Evolutionary conservation across 2,797 vertebrate species (phyloP).

Genomic region (Gymnopithys bicolor): DNA sequence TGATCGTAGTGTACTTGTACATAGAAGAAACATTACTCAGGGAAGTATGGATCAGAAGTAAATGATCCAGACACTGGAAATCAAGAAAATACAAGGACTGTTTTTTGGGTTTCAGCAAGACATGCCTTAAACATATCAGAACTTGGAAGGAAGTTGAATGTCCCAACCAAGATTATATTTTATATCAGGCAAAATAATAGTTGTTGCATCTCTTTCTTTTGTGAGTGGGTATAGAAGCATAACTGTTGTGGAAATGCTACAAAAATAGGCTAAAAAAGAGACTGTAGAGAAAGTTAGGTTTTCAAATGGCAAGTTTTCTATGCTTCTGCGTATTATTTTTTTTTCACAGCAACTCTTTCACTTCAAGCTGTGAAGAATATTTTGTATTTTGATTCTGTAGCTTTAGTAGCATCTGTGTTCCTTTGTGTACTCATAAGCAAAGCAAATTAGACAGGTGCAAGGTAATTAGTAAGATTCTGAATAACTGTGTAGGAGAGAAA

Average conservation of each 20-base stretch:
- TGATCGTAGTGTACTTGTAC: neutral
- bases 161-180: neutral
- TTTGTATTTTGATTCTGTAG: neutral
- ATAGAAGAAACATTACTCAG: neutral
- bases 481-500: neutral
- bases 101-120: neutral
- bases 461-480: neutral
- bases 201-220: neutral
- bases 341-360: neutral
- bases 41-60: neutral
- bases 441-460: neutral
- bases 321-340: neutral
- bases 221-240: neutral
- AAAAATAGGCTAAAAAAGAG: neutral
- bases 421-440: neutral
- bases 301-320: neutral
- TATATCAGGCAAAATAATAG: neutral
- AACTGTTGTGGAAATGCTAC: neutral
- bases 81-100: neutral
- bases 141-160: neutral
- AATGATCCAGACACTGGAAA: neutral
- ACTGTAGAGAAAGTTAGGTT: neutral
- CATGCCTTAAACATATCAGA: neutral
- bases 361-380: neutral
- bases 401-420: neutral